Evolutionary conservation across 1,140 invertebrate species (phyloP), one percentile per base, ranked within the genome.

Genomic region (Hyposmocoma kahamanoa): DNA sequence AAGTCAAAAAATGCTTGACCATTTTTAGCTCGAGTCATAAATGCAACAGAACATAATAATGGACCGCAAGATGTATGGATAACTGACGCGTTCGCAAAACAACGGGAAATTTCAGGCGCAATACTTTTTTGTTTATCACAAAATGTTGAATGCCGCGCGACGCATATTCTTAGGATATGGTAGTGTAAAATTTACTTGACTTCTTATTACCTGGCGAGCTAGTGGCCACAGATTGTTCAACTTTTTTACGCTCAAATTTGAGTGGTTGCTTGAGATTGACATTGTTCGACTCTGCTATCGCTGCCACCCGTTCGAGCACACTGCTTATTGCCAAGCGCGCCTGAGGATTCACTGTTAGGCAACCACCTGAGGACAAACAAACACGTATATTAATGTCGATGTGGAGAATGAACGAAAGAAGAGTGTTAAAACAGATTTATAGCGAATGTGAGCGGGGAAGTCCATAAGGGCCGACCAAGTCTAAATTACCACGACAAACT

Each of bases 211-310:
- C 86, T 87, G 86, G 86, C 84, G 86, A 87, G 84, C 86, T 87
- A 86, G 86, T 87, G 86, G 86, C 86, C 84, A 82, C 82, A 66
- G 76, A 85, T 84, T 82, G 83, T 88, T 87, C 79, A 89, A 86
- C 76, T 87, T 87, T 83, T 83, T 90, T 89, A 75, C 86, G 78
- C 70, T 92, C 90, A 65, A 93, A 86, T 72, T 90, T 90, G 50
- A 94, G 86, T 44, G 94, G 89, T 68, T 93, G 91, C 72, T 93
- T 92, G 9, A 93, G 88, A 83, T 94, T 93, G 83, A 94, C 91
- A 48, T 91, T 91, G 74, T 91, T 91, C 20, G 94, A 93, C 82
- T 96, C 94, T 4, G 94, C 94, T 59, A 98, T 94, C 30, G 95
- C 93, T 42, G 94, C 94, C 42, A 98, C 72, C 55, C 94, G 88